A percentile compares a stretch with the other conserved stretches of the same genome.
Conservation (phyloP, 1,140 invertebrate species). For the Rhopalosiphum padi region DNA sequence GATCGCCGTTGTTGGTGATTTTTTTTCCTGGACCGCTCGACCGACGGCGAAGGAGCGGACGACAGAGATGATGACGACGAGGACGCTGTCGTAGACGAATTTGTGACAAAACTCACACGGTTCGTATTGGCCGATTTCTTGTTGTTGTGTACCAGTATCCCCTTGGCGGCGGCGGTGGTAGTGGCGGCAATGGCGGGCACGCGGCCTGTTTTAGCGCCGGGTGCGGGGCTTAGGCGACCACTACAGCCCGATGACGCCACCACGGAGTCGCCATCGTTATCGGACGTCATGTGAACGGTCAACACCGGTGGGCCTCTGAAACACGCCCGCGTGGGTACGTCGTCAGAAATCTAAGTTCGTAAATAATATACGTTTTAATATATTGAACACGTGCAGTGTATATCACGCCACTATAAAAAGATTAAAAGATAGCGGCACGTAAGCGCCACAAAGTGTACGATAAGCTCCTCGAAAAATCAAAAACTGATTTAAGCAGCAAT, state of each 20-base stretch:
- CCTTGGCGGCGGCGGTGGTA: background rate
- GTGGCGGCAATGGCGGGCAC: no score
- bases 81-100: background rate
- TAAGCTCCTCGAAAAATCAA: no score
- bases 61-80: background rate
- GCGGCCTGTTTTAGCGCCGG: background rate
- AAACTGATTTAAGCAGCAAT: no score
- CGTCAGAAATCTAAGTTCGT: background rate
- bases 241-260: background rate
- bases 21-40: background rate
- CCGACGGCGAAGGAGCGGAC: background rate
- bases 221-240: background rate
- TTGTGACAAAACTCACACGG: slow-evolving; percentile 33
- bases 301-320: background rate
- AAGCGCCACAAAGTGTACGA: no score
- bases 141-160: slow-evolving; percentile 43
- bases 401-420: no score
- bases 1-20: background rate
- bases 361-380: no score
- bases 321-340: background rate
- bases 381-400: no score
- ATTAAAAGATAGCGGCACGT: no score
- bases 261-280: slow-evolving; percentile 40
- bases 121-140: slow-evolving; percentile 20
- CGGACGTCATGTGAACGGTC: slow-evolving; percentile 42